phyloP scores from a whole-genome alignment of 2,113 vertebrate genomes.

The Salvator merianae region DNA sequence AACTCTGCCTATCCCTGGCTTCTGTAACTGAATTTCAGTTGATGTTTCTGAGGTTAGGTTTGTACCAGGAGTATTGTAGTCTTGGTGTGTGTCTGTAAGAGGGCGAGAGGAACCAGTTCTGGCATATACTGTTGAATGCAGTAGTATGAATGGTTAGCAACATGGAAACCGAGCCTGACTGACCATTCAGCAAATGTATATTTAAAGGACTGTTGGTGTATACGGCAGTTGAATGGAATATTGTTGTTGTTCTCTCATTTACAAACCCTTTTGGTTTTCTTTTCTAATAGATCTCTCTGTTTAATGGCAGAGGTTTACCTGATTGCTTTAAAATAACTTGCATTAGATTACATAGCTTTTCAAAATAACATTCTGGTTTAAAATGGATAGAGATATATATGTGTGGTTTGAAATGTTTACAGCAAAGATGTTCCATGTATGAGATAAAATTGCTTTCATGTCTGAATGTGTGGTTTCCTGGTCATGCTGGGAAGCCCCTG shows the following conservation, averaged over 20 bases:
- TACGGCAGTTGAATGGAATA: background rate
- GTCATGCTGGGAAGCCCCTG: conserved; percentile 56
- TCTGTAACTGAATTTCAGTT: background rate
- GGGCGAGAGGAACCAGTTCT: conserved; percentile 34
- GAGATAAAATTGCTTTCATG: conserved; percentile 28
- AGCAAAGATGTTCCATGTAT: conserved; percentile 15
- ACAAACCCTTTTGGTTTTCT: background rate
- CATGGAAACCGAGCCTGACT: background rate
- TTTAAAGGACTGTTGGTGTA: background rate
- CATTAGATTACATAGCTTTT: background rate
- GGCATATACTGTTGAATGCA: conserved; percentile 13
- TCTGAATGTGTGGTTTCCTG: conserved; percentile 37
- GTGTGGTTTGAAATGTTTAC: background rate
- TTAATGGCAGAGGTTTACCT: conserved; percentile 29
- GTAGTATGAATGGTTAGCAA: conserved; percentile 8
- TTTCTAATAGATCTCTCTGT: background rate
- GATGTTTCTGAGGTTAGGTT: background rate
- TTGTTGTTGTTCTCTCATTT: rapidly evolving
- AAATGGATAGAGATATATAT: background rate
- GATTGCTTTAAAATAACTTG: background rate
- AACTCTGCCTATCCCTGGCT: background rate
- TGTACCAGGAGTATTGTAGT: conserved; percentile 20
- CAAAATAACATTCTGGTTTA: rapidly evolving
- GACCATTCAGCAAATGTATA: background rate
- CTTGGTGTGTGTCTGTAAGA: conserved; percentile 45